Base-by-base conservation (phyloP, 2,797 vertebrate species). In the Loriculus beryllinus region DNA sequence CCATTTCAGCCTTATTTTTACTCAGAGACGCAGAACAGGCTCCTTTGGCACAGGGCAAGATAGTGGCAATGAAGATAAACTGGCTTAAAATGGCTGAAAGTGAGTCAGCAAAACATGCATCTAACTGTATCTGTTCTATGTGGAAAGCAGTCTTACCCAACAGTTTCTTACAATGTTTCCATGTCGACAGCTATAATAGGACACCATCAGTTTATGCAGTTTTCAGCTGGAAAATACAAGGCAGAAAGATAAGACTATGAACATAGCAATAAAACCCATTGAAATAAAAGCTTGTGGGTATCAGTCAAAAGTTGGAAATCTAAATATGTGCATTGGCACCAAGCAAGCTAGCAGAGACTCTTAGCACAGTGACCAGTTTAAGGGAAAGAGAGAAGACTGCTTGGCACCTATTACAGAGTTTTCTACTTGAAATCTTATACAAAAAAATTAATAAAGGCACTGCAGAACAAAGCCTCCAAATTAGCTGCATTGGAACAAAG, bases 51-150 rank as follows among this genome's bases (percentile, higher is more conserved):
- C 12, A 14, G 52, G 6, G 17, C 47, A 45, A 21, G 18, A 13
- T 49, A 3, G 19, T 35, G 11, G 69, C 59, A 89, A 68, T n/a
- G 72, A 88, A 86, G 54, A 71, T 79, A 87, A 96, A 88, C 69
- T 95, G 49, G 49, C 78, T 94, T 93, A 95, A 95, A 96, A 96
- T 94, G 88, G 71, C 92, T 93, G 95, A 88, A 95, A 85, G 52
- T 92, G 93, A 90, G 49, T 96, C 86, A 91, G 94, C 92, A 94
- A 95, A 96, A 72, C 59, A 86, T 83, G 82, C 68, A 43, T 86
- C 86, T 81, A 79, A 63, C 85, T 78, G 68, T 91, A 52, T 76
- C 71, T 96, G 31, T 62, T 75, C 74, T 69, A 13, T 64, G 77
- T 87, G 83, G 70, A 94, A 84, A 88, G 43, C 56, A 74, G 45